phyloP scores from a whole-genome alignment of 2,113 vertebrate species.

The Antechinus stuartii region DNA sequence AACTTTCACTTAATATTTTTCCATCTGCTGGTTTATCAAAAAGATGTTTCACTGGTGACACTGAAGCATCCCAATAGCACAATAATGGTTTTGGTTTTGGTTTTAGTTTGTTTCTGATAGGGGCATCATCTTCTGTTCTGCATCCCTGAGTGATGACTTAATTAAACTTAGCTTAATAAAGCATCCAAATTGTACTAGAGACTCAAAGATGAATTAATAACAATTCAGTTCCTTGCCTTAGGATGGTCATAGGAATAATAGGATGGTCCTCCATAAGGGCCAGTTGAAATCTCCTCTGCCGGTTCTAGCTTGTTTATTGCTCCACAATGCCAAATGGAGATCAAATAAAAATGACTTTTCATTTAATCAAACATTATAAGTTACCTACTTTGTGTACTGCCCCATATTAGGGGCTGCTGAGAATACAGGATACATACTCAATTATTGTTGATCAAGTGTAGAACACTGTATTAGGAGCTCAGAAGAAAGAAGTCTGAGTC shows the following conservation, averaged over 20 bases:
- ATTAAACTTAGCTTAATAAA: background rate
- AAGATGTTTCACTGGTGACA: background rate
- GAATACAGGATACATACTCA: background rate
- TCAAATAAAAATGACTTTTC: background rate
- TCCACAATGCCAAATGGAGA: background rate
- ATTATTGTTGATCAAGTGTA: background rate
- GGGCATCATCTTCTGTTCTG: background rate
- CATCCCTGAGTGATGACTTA: background rate
- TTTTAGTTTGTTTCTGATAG: background rate
- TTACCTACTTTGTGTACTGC: background rate
- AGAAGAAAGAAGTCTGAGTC: background rate
- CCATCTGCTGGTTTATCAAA: background rate
- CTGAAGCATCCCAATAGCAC: background rate
- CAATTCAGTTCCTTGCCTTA: background rate
- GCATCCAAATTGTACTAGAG: background rate
- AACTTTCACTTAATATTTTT: background rate
- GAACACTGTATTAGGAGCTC: background rate
- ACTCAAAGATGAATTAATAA: background rate
- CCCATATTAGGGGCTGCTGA: background rate
- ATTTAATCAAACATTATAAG: background rate
- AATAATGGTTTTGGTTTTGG: background rate
- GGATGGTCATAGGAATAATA: background rate
- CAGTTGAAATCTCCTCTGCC: background rate
- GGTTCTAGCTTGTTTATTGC: background rate
- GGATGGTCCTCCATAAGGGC: background rate